Evolutionary conservation across 2,888 invertebrate genomes (phyloP).

Genomic region (Ryuthela nishihirai): DNA sequence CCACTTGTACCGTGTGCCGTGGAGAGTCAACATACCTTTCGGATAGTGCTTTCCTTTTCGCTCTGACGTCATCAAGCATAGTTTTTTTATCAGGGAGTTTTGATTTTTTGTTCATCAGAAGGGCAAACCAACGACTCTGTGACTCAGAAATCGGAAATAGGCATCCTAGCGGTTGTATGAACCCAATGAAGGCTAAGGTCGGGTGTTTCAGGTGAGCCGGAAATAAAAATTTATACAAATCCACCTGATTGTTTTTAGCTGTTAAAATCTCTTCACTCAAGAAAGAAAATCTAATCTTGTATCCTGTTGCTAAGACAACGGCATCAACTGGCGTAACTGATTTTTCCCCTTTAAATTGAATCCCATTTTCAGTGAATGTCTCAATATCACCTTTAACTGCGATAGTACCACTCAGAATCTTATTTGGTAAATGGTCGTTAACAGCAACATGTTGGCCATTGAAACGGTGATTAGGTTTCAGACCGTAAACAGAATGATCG

Average conservation of each 20-base stretch:
- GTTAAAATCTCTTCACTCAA: conserved; percentile 23
- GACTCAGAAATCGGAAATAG: conserved; percentile 82
- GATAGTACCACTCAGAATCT: conserved; percentile 49
- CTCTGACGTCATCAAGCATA: conserved; percentile 63
- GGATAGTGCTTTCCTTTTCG: conserved; percentile 61
- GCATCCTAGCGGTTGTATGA: conserved; percentile 70
- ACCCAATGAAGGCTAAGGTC: conserved; percentile 73
- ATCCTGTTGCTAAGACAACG: conserved; percentile 40
- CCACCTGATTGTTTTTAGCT: conserved; percentile 16
- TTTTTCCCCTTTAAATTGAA: conserved; percentile 21
- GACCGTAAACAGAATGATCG: conserved; percentile 49
- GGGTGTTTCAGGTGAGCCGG: conserved; percentile 66
- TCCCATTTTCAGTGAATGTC: conserved; percentile 33
- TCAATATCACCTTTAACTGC: conserved; percentile 46
- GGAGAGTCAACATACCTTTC: conserved; percentile 71
- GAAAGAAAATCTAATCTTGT: conserved; percentile 33
- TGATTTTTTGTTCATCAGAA: conserved; percentile 59
- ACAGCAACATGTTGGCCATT: conserved; percentile 45
- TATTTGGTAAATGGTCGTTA: conserved; percentile 52
- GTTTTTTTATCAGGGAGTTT: conserved; percentile 59
- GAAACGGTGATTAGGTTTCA: conserved; percentile 49
- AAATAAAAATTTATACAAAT: conserved; percentile 30
- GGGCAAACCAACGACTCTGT: conserved; percentile 59
- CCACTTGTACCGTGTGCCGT: conserved; percentile 29
- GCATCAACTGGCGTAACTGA: conserved; percentile 18